Evolutionary conservation across 2,888 invertebrate species (phyloP).

Genomic region (Melanostoma mellinum): DNA sequence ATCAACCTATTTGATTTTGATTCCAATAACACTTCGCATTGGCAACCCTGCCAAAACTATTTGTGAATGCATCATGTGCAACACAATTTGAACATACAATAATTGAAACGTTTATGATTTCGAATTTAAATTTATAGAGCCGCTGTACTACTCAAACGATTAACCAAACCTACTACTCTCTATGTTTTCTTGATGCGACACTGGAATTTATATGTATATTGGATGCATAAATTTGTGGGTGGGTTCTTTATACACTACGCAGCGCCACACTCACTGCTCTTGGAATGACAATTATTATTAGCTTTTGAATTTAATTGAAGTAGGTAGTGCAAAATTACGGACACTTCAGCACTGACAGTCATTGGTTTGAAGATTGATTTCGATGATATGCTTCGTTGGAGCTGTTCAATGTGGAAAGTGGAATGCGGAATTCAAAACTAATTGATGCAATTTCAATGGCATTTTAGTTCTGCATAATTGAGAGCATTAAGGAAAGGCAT

Average conservation of each 20-base stretch:
- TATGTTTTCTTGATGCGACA: conserved; percentile 60
- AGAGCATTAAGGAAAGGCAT: conserved; percentile 1
- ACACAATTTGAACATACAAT: conserved; percentile 51
- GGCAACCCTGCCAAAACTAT: conserved; percentile 1
- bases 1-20: no score
- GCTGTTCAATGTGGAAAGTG: conserved; percentile 2
- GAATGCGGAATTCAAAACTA: conserved; percentile 64
- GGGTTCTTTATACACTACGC: conserved; percentile 17
- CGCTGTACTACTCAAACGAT: not conserved
- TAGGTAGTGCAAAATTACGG: conserved; percentile 16
- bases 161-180: conserved; percentile 24
- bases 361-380: conserved; percentile 47
- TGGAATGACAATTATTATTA: conserved; percentile 59
- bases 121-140: conserved; percentile 55
- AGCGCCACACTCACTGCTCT: conserved; percentile 43
- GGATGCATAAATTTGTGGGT: conserved; percentile 49
- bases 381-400: conserved; percentile 52
- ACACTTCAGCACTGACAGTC: conserved; percentile 30
- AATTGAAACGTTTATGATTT: conserved; percentile 70
- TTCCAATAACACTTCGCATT: no score
- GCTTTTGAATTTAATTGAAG: not conserved
- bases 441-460: conserved; percentile 52
- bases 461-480: conserved; percentile 36
- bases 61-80: conserved; percentile 60
- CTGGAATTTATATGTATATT: conserved; percentile 36